phyloP scores from a whole-genome alignment of 1,140 invertebrate genomes.

The Cryptotermes secundus region DNA sequence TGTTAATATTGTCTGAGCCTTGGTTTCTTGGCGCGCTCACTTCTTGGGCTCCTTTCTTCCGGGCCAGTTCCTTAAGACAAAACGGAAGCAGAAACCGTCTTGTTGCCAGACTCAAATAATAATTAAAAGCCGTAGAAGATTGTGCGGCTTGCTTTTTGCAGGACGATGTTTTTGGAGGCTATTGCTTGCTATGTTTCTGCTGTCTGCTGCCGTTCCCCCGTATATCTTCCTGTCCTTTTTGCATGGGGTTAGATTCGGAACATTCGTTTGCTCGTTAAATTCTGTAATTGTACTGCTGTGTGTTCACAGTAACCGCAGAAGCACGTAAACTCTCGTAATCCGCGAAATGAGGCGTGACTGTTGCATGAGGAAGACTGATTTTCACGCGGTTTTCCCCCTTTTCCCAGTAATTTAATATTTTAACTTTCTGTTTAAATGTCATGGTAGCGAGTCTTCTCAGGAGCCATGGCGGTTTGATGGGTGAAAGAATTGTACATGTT shows the following conservation, averaged over 20 bases:
- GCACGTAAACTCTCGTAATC: no score
- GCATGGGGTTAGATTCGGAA: background rate
- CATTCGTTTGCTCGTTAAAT: background rate
- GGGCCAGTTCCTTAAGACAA: background rate
- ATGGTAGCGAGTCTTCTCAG: no score
- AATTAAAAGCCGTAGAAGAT: background rate
- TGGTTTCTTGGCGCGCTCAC: background rate
- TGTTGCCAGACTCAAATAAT: slow-evolving; percentile 16
- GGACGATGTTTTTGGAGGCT: background rate
- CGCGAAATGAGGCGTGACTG: no score
- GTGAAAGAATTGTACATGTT: no score
- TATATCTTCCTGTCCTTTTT: background rate
- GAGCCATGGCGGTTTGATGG: no score
- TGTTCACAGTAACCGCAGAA: no score
- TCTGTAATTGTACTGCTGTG: no score
- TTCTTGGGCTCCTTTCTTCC: background rate
- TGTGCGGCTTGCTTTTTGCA: background rate
- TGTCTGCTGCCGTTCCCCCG: background rate
- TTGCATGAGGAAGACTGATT: no score
- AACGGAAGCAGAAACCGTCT: background rate
- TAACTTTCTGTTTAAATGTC: no score
- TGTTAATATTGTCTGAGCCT: background rate
- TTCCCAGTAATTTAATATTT: no score
- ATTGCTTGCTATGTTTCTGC: background rate
- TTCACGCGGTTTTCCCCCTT: no score